Evolutionary conservation across 2,888 invertebrate genomes (phyloP).

Genomic region (Orthosia incerta): DNA sequence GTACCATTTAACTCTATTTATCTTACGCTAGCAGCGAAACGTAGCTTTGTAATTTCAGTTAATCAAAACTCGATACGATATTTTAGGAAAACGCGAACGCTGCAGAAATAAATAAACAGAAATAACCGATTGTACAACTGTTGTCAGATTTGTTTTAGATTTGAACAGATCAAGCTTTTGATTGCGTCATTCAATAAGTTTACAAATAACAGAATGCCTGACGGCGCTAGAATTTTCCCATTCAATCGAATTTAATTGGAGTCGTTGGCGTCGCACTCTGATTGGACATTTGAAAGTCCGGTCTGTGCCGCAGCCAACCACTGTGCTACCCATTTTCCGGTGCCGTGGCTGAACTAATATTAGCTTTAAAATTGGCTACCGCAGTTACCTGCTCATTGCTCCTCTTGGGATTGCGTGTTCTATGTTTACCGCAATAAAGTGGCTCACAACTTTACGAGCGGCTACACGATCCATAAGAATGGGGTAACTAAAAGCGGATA

Average conservation of each 20-base stretch:
- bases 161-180: slow-evolving; percentile 48
- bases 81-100: slow-evolving; percentile 11
- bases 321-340: slow-evolving; percentile 56
- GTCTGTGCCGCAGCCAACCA: slow-evolving; percentile 60
- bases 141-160: slow-evolving; percentile 49
- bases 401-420: slow-evolving; percentile 59
- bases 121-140: slow-evolving; percentile 30
- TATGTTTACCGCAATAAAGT: slow-evolving; percentile 63
- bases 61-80: slow-evolving; percentile 1
- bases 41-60: not conserved
- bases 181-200: slow-evolving; percentile 59
- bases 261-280: slow-evolving; percentile 50
- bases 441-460: slow-evolving; percentile 54
- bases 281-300: slow-evolving; percentile 62
- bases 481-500: slow-evolving; percentile 62
- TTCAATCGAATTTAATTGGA: slow-evolving; percentile 66
- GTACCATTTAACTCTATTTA: not conserved
- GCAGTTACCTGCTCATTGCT: slow-evolving; percentile 63
- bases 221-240: slow-evolving; percentile 59
- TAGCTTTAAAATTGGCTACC: slow-evolving; percentile 62
- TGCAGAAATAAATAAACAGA: slow-evolving; percentile 28
- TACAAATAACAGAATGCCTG: slow-evolving; percentile 61
- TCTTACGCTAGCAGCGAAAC: not conserved
- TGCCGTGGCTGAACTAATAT: slow-evolving; percentile 60
- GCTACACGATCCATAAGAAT: slow-evolving; percentile 59